Percentiles rank a stretch among this genome's conserved stretches.
phyloP scores from a whole-genome alignment of 2,113 vertebrate species.

The Sorex araneus region DNA sequence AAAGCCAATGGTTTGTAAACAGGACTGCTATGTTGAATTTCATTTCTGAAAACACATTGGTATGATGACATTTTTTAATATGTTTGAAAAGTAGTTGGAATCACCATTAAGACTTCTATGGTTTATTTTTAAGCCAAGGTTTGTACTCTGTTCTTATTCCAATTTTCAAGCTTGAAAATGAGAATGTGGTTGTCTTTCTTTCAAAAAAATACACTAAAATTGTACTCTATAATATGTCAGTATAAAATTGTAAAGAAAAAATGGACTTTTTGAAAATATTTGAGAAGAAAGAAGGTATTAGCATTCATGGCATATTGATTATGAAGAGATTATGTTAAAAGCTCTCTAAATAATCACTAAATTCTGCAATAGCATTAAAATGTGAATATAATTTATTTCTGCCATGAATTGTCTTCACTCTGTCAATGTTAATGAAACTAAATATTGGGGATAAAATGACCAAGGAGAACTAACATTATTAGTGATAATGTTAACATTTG shows the following conservation, averaged over 20 bases:
- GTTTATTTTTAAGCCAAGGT: slow-evolving; percentile 24
- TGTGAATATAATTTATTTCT: background rate
- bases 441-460: background rate
- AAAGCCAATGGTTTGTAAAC: slow-evolving; percentile 41
- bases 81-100: slow-evolving; percentile 41
- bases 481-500: background rate
- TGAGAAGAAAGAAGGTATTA: slow-evolving; percentile 22
- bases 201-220: slow-evolving; percentile 19
- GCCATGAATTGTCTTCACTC: background rate
- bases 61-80: slow-evolving; percentile 31
- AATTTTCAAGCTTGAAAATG: background rate
- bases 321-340: background rate
- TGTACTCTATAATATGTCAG: background rate
- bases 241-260: slow-evolving; percentile 22
- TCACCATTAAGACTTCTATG: background rate
- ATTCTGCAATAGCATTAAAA: background rate
- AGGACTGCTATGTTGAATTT: background rate
- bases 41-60: slow-evolving; percentile 49
- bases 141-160: background rate
- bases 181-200: background rate
- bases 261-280: background rate
- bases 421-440: background rate
- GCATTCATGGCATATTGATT: background rate
- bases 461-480: background rate
- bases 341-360: background rate